phyloP scores from a whole-genome alignment of 2,888 invertebrate genomes.

The Yponomeuta plumbellus region DNA sequence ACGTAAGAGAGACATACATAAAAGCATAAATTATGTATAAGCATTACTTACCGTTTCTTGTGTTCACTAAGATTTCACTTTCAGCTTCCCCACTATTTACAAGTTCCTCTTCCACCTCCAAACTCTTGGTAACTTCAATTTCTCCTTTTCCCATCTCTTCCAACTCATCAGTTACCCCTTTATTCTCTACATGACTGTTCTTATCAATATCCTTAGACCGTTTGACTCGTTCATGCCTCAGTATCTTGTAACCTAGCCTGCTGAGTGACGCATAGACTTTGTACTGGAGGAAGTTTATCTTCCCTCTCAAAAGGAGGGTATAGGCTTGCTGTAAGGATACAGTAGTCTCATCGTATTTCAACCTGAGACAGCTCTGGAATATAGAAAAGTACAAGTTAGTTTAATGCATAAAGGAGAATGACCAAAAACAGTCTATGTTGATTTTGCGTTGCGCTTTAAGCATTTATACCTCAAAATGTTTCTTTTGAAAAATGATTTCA shows the following conservation, averaged over 20 bases:
- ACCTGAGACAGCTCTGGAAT: slow-evolving; percentile 78
- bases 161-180: neutral
- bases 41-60: neutral
- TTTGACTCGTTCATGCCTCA: slow-evolving; percentile 47
- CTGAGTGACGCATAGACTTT: slow-evolving; percentile 77
- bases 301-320: slow-evolving; percentile 57
- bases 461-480: too few relatives aligned
- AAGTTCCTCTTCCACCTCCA: slow-evolving; percentile 9
- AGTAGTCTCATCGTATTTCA: slow-evolving; percentile 73
- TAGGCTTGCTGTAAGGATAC: slow-evolving; percentile 82
- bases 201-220: neutral
- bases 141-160: neutral
- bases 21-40: neutral
- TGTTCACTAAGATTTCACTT: neutral
- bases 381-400: slow-evolving; percentile 26
- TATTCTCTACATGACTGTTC: neutral
- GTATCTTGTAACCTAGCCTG: slow-evolving; percentile 74
- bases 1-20: too few relatives aligned
- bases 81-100: neutral
- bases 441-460: too few relatives aligned
- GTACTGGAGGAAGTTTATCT: slow-evolving; percentile 66
- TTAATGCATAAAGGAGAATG: too few relatives aligned
- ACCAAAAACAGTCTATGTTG: too few relatives aligned
- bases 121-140: neutral
- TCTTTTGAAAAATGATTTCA: too few relatives aligned